Evolutionary conservation across 1,140 invertebrate genomes (phyloP).

Genomic region (Hycleus cichorii): DNA sequence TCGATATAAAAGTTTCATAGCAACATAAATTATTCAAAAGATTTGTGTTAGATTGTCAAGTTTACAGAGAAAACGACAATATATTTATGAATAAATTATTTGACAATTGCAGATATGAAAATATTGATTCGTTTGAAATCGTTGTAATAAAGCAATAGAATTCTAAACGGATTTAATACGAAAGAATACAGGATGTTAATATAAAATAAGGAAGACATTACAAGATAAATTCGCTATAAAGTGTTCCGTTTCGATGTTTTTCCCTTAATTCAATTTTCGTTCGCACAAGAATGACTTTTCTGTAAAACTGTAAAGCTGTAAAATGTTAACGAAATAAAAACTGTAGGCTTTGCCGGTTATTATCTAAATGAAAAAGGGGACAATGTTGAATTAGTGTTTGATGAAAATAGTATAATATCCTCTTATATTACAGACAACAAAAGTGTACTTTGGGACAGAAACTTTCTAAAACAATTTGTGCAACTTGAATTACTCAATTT

Average conservation of each 20-base stretch:
- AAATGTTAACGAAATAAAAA: constrained; percentile 3
- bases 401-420: no score
- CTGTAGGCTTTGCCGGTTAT: not conserved
- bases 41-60: no score
- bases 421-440: not conserved
- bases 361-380: constrained; percentile 5
- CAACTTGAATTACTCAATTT: constrained; percentile 16
- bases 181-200: no score
- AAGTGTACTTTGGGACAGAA: constrained; percentile 9
- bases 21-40: no score
- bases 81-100: constrained; percentile 13
- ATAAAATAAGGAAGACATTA: not conserved
- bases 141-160: no score
- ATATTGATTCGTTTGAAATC: no score
- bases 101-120: not conserved
- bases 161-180: no score
- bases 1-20: no score
- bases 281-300: not conserved
- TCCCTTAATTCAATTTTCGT: constrained; percentile 6
- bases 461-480: constrained; percentile 12
- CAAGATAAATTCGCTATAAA: constrained; percentile 6
- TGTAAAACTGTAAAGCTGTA: constrained; percentile 1
- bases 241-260: not conserved
- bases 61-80: not conserved
- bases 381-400: not conserved